Percentiles rank a stretch among this genome's conserved stretches.
Evolutionary conservation across 2,797 vertebrate genomes (phyloP).

Genomic region (Cirrhinus molitorella): DNA sequence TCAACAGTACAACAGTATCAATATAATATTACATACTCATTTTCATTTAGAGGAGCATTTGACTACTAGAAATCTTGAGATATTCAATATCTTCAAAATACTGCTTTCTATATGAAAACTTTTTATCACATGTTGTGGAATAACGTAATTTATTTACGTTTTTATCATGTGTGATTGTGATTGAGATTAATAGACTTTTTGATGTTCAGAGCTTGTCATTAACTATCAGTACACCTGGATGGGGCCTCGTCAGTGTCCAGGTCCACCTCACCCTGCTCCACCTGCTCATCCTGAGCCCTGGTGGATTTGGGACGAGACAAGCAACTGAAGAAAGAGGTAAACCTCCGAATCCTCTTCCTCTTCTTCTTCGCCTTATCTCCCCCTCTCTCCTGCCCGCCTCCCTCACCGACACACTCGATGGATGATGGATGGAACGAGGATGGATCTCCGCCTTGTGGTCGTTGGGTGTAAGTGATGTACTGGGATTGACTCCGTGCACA

Average conservation of each 20-base stretch:
- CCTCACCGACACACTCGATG: not conserved
- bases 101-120: no score
- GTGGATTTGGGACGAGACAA: no score
- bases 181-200: not conserved
- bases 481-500: not conserved
- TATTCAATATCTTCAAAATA: no score
- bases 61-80: no score
- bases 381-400: not conserved
- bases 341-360: not conserved
- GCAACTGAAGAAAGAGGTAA: no score
- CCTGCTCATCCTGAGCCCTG: no score
- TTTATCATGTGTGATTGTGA: not conserved
- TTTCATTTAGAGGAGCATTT: no score
- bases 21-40: no score
- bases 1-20: no score
- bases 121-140: no score
- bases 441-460: conserved; percentile 2
- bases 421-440: not conserved
- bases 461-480: not conserved
- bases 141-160: not conserved
- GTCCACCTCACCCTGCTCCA: not conserved
- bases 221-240: not conserved
- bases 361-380: not conserved
- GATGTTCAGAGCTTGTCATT: not conserved
- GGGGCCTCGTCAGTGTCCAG: not conserved